Evolutionary conservation across 2,888 invertebrate species (phyloP), one percentile per base, ranked within the genome.

Genomic region (Merodon equestris): DNA sequence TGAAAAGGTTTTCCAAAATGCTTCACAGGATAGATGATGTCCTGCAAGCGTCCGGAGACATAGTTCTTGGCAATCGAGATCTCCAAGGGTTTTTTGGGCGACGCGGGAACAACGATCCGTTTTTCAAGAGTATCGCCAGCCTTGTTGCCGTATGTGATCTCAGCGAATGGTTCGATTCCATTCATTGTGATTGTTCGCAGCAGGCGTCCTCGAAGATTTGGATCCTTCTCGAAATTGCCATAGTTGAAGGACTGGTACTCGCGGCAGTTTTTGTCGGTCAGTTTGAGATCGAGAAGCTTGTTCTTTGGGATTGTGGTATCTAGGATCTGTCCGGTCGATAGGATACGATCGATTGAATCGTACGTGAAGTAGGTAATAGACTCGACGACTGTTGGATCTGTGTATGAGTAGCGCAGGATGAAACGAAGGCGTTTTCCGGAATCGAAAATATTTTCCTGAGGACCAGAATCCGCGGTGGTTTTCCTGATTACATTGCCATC

Each of bases 291-390:
- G 12, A 57, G 18, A 5, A 72, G 14, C 7, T 50, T 15, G 19
- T 72, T 36, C 14, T 54, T 72, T 10, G 38, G 34, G 15, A 45
- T 42, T 0, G 15, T 12, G 12, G 18, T 12, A 9, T 54, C 19
- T 1, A 67, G 12, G 9, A 68, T 17, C 10, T 45, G 51, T 1
- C 73, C 73, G 7, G 53, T 40, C 9, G 38, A 36, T 12, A 44
- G 14, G 2, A 73, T 3, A 1, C 67, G 36, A 9, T 45, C 60
- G 15, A 58, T 5, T 9, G 9, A 15, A 27, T 73, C 67, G 17
- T 73, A 73, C 5, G 36, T 50, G 10, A 73, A 73, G n/a, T 73
- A 73, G 12, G 53, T 15, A 4, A 67, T 54, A 1, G 27, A 45
- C 10, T 73, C 73, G 4, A 60, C 14, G 9, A 17, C n/a, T 1